phyloP scores from a whole-genome alignment of 2,888 invertebrate species.

The Scaptomyza polygonia region DNA sequence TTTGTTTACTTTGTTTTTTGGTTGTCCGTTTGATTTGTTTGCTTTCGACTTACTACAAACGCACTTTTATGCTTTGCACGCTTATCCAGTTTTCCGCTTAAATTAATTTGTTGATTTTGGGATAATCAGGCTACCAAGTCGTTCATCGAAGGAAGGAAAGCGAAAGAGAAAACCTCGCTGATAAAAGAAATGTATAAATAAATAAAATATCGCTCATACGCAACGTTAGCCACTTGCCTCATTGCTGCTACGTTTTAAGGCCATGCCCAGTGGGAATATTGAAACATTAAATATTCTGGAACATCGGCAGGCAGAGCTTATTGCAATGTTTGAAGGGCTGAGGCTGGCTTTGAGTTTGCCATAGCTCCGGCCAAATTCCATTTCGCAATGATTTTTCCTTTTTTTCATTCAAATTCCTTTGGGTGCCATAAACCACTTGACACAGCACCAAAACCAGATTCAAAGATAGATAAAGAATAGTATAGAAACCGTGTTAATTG shows the following conservation, averaged over 20 bases:
- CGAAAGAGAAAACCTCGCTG: neutral
- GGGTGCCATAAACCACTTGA: conserved; percentile 73
- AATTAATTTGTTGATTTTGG: conserved; percentile 57
- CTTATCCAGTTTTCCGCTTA: conserved; percentile 47
- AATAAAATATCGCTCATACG: conserved; percentile 68
- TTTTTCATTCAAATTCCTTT: conserved; percentile 57
- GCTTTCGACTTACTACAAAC: conserved; percentile 28
- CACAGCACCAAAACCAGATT: neutral
- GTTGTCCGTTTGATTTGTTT: conserved; percentile 39
- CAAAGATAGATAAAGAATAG: neutral
- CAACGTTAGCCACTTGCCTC: conserved; percentile 25
- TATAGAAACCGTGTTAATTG: conserved; percentile 46
- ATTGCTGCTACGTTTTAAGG: neutral
- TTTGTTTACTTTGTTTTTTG: conserved; percentile 25
- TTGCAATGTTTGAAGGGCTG: conserved; percentile 38
- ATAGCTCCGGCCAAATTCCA: conserved; percentile 20
- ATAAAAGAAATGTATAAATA: conserved; percentile 18
- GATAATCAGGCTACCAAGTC: conserved; percentile 41
- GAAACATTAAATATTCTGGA: conserved; percentile 66
- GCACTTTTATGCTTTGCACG: conserved; percentile 10
- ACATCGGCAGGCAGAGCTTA: conserved; percentile 52
- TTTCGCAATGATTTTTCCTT: conserved; percentile 69
- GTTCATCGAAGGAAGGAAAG: conserved; percentile 21
- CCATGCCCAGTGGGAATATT: conserved; percentile 5
- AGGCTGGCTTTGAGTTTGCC: neutral